phyloP scores from a whole-genome alignment of 2,797 vertebrate species.

The Rhodeus uyekii region DNA sequence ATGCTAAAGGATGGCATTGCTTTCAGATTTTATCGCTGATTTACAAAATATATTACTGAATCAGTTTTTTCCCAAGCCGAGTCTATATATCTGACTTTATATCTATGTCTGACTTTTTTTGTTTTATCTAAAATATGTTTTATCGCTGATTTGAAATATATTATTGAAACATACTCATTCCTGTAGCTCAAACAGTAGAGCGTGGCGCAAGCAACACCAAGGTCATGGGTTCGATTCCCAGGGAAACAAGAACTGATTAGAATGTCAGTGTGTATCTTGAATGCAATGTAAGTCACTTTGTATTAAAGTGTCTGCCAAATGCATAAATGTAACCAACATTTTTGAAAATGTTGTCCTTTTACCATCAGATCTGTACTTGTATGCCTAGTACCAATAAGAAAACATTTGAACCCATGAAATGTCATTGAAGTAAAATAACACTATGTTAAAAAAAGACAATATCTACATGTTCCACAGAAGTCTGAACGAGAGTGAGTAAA shows the following conservation, averaged over 20 bases:
- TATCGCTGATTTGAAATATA: not conserved
- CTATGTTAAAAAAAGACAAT: no score
- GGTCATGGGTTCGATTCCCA: no score
- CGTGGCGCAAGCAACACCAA: no score
- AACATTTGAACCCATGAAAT: not conserved
- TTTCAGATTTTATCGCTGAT: not conserved
- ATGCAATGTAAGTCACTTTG: no score
- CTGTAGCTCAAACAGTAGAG: no score
- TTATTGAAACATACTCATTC: not conserved
- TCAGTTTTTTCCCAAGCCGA: not conserved
- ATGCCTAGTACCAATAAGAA: not conserved
- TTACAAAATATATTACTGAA: not conserved
- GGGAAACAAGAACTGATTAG: no score
- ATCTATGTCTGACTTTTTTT: no score
- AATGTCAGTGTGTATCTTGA: no score
- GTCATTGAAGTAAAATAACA: not conserved
- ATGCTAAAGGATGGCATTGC: not conserved
- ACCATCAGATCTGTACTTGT: not conserved
- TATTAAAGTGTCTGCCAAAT: no score
- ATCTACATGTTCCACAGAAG: no score
- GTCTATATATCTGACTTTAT: not conserved
- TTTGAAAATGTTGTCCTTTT: not conserved
- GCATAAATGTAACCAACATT: not conserved
- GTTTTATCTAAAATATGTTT: not conserved
- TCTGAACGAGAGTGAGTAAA: not conserved